These are phyloP conservation scores for Pheosia tremula DNA, from an alignment of 2,888 invertebrate species.

Conservation along the genomic window DNA sequence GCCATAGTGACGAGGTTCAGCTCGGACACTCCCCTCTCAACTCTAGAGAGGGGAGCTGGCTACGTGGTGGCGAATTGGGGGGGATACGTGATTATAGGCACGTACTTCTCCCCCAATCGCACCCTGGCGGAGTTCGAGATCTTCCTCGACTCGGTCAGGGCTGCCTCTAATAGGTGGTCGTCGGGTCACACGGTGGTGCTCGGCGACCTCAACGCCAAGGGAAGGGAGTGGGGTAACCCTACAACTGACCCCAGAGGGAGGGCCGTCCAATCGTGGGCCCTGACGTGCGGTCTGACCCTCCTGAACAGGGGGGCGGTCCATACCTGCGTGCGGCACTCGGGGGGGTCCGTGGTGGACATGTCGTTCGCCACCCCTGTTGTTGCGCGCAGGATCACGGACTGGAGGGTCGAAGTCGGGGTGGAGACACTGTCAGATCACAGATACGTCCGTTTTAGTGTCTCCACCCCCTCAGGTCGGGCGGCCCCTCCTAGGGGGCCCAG, in stretches of 20 bases:
- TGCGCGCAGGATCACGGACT: not conserved
- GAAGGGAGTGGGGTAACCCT: slow-evolving; percentile 27
- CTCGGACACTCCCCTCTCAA: too few species aligned
- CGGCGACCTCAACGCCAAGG: slow-evolving; percentile 30
- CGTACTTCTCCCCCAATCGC: slow-evolving; percentile 32
- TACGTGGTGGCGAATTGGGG: slow-evolving; percentile 14
- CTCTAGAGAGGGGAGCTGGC: slow-evolving; percentile 14
- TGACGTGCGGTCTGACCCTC: not conserved
- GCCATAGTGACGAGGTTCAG: too few species aligned
- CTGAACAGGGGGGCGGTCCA: not conserved
- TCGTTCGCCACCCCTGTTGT: too few species aligned
- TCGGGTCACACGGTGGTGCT: slow-evolving; percentile 5
- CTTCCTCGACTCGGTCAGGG: slow-evolving; percentile 13
- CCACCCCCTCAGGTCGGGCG: not conserved
- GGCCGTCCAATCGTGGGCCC: not conserved
- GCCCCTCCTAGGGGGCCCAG: not conserved
- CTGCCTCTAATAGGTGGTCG: slow-evolving; percentile 2
- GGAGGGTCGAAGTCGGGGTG: not conserved
- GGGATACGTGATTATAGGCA: too few species aligned
- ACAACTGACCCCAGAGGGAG: not conserved
- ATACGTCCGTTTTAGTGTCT: not conserved
- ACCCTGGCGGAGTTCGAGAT: slow-evolving; percentile 26
- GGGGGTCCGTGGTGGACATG: too few species aligned
- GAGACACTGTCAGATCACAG: too few species aligned
- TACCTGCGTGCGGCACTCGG: not conserved